A percentile compares a stretch with the other conserved stretches of the same genome.
Evolutionary conservation across 1,140 invertebrate genomes (phyloP).

Genomic region (Drosophila pruinosa): DNA sequence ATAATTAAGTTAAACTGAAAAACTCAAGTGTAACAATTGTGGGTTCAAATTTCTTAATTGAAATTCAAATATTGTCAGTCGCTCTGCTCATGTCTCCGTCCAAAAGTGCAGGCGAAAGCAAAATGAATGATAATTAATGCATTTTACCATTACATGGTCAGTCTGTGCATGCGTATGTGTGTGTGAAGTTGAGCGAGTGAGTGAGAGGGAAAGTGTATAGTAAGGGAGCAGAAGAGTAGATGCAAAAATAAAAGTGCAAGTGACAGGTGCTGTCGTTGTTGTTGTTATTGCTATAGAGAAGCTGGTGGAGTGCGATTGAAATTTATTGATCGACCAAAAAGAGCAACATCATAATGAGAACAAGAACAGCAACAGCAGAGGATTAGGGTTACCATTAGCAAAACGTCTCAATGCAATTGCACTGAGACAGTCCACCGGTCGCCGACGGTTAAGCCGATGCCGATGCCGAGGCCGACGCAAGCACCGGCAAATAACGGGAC

Average conservation of each 20-base stretch:
- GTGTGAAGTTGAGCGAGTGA: background rate
- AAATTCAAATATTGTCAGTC: slow-evolving; percentile 4
- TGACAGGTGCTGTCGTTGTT: slow-evolving; percentile 8
- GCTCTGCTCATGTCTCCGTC: background rate
- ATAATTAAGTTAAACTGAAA: slow-evolving; percentile 39
- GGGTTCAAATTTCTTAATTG: slow-evolving; percentile 2
- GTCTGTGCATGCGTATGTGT: background rate
- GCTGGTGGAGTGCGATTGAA: slow-evolving; percentile 16
- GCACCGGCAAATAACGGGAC: slow-evolving; percentile 35
- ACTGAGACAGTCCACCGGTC: slow-evolving; percentile 17
- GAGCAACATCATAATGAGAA: slow-evolving; percentile 4
- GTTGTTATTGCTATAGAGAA: background rate
- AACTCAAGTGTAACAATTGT: slow-evolving; percentile 4
- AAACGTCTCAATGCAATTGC: background rate
- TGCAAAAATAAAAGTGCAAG: slow-evolving; percentile 25
- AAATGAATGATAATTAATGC: slow-evolving; percentile 41
- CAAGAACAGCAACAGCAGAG: background rate
- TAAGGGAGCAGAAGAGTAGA: background rate
- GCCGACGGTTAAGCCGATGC: background rate
- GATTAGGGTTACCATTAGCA: background rate
- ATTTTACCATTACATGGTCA: slow-evolving; percentile 7
- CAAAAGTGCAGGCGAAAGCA: slow-evolving; percentile 16
- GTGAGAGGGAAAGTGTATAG: slow-evolving; percentile 16
- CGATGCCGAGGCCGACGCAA: background rate
- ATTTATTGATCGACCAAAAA: slow-evolving; percentile 36